Base-by-base conservation (phyloP, 30 jellyfish, hydroid and myxozoan genomes). In the Cassiopea andromeda region DNA sequence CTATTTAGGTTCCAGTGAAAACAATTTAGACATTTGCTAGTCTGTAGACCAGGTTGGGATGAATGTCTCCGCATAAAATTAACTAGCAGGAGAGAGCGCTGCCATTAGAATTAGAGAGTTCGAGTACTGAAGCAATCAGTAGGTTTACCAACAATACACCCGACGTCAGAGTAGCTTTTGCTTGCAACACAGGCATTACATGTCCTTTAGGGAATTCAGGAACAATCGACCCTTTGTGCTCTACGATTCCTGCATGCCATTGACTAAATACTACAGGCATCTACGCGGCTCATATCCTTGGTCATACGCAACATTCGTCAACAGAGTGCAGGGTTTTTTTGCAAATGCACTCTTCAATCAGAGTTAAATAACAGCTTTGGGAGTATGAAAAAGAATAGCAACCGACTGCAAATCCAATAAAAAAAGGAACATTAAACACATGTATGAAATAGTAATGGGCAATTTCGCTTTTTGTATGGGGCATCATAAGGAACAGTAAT, bases 201-300 rank as follows among this genome's bases (percentile, higher is more conserved):
- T 14, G 90, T 67, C 90, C 90, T 58, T 50, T 81, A 60, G 54
- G 81, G 90, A 81, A 60, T 81, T 81, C 66, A 45, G 90, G 66
- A 38, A 81, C n/a, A 81, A 81, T 14, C 75, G 61, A 60, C 61
- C 14, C 66, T 81, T 70, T 69, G 81, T 17, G 77, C 77, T 60
- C 81, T 81, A 71, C 81, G 82, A 81, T 81, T 60, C 86, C 92
- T 84, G 92, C 92, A 84, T 67, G 92, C 92, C 85, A 84, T 58
- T 84, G 85, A 15, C 50, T 84, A 84, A 71, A 69, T 70, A 85
- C 92, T 84, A 84, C 85, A 84, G 92, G 92, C 79, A 70, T 70
- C 79, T 84, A 85, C 85, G 50, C 90, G 77, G 61, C 66, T 81
- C 46, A 60, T 81, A 81, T 70, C 79, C 15, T 70, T 70, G 79